Percentiles rank a stretch among this genome's conserved stretches.
Evolutionary conservation across 2,797 vertebrate genomes (phyloP).

Genomic region (Arrhamphus sclerolepis): DNA sequence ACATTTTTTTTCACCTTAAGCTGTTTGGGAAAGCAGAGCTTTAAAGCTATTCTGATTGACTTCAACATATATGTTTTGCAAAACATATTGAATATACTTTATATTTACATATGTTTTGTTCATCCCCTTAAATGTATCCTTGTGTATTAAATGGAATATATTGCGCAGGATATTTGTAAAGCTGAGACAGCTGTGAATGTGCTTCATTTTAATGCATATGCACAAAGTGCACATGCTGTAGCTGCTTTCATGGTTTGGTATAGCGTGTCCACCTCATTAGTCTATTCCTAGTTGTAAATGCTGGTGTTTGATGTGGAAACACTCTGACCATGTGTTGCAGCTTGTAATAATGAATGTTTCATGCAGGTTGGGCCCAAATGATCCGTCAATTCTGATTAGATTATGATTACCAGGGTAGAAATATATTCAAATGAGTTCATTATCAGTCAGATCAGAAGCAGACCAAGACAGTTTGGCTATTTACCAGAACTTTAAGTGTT

Average conservation of each 20-base stretch:
- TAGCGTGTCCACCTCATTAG: conserved; percentile 58
- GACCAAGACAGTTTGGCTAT: conserved; percentile 41
- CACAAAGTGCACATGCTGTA: conserved; percentile 15
- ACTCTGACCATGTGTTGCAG: conserved; percentile 61
- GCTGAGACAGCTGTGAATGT: not conserved
- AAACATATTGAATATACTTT: not conserved
- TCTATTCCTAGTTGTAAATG: conserved; percentile 54
- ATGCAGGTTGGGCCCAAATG: conserved; percentile 72
- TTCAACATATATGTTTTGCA: not conserved
- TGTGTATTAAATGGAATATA: not conserved
- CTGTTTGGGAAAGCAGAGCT: conserved; percentile 39
- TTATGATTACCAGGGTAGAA: conserved; percentile 68
- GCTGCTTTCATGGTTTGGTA: conserved; percentile 41
- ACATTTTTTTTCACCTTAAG: conserved; percentile 57
- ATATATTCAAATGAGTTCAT: conserved; percentile 72
- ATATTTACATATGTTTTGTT: not conserved
- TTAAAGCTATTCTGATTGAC: conserved; percentile 13
- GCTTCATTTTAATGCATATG: conserved; percentile 20
- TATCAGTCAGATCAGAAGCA: conserved; percentile 64
- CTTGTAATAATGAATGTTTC: conserved; percentile 76
- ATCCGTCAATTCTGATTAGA: conserved; percentile 78
- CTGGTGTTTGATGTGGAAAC: conserved; percentile 69
- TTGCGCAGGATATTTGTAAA: not conserved
- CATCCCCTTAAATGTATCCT: not conserved
- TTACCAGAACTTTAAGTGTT: conserved; percentile 51